Evolutionary conservation across 2,888 invertebrate species (phyloP).

Genomic region (Tolmerus cingulatus): DNA sequence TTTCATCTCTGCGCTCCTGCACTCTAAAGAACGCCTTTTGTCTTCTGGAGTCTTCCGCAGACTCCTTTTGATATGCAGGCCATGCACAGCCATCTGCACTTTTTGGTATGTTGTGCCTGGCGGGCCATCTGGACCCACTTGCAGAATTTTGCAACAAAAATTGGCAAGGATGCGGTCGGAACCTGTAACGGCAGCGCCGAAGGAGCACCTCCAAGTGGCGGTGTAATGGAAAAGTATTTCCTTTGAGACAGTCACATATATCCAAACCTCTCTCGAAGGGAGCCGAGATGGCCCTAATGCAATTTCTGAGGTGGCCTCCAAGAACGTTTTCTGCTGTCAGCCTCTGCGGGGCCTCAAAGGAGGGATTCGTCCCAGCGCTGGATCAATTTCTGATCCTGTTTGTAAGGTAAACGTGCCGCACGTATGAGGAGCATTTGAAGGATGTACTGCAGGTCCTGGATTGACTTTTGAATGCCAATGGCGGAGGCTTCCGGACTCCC

Average conservation of each 20-base stretch:
- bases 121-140: slow-evolving; percentile 31
- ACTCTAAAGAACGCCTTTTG: slow-evolving; percentile 5
- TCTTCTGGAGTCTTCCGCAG: slow-evolving; percentile 6
- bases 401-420: slow-evolving; percentile 26
- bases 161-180: not conserved
- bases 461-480: slow-evolving; percentile 31
- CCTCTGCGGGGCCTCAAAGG: slow-evolving; percentile 10
- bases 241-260: slow-evolving; percentile 17
- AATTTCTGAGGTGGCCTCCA: slow-evolving; percentile 1
- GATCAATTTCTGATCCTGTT: slow-evolving; percentile 40
- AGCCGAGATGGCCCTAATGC: slow-evolving; percentile 1
- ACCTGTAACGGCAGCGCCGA: not conserved
- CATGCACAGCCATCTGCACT: slow-evolving; percentile 26
- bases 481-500: not conserved
- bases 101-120: slow-evolving; percentile 16
- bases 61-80: slow-evolving; percentile 29
- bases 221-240: slow-evolving; percentile 20
- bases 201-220: not conserved
- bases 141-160: slow-evolving; percentile 35
- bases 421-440: slow-evolving; percentile 7
- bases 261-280: not conserved
- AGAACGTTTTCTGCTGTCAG: not conserved
- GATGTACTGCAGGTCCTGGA: not conserved
- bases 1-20: slow-evolving; percentile 5
- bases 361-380: not conserved